A percentile compares a stretch with the other conserved stretches of the same genome.
Evolutionary conservation across 2,797 vertebrate genomes (phyloP).

Genomic region (Perodicticus potto): DNA sequence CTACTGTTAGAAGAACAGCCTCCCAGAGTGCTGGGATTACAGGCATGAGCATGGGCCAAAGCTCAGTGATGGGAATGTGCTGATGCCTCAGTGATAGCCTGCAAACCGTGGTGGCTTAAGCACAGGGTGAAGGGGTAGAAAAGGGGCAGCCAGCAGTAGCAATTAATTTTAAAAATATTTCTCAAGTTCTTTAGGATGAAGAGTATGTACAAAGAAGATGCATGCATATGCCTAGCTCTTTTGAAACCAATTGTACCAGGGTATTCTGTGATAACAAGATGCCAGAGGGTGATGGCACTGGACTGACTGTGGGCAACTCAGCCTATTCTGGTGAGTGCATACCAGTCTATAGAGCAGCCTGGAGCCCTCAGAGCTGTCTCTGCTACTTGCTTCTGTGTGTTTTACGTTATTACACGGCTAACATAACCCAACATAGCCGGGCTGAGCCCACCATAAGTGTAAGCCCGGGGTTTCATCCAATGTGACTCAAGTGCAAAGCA

Average conservation of each 20-base stretch:
- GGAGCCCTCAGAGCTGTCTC: background rate
- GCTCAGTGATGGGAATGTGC: background rate
- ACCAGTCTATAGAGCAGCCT: background rate
- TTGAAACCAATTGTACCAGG: background rate
- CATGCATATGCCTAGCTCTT: background rate
- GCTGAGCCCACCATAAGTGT: background rate
- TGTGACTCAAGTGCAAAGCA: background rate
- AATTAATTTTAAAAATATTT: background rate
- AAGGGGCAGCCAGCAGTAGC: background rate
- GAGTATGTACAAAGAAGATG: background rate
- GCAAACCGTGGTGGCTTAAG: background rate
- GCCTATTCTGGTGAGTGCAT: accelerated
- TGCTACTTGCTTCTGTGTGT: background rate
- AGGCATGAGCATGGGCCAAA: background rate
- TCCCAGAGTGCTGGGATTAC: too few species aligned
- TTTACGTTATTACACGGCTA: background rate
- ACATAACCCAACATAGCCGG: background rate
- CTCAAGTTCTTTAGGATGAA: background rate
- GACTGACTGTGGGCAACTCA: background rate
- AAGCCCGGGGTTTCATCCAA: background rate
- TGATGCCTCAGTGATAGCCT: background rate
- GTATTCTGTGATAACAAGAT: accelerated
- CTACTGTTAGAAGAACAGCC: background rate
- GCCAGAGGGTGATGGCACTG: background rate
- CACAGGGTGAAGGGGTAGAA: background rate